Percentiles rank a stretch among this genome's conserved stretches.
These are phyloP conservation scores for Euphysa ruthae DNA, from an alignment of 30 jellyfish, hydroid and myxozoan genomes.

Conservation along the genomic window DNA sequence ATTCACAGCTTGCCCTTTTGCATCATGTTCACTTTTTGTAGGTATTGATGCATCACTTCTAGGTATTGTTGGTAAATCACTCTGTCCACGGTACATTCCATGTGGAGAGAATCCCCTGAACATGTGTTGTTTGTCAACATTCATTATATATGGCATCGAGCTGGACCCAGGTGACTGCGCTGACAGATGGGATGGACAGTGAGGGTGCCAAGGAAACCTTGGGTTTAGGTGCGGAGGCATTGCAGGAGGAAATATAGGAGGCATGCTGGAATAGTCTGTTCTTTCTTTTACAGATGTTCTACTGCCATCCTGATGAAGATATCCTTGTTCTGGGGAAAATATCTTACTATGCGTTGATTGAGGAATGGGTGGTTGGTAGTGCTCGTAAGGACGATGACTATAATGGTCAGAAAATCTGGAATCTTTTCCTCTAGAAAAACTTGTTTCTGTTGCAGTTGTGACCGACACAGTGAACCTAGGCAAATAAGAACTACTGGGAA, in stretches of 20 bases:
- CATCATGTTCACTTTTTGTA: slow-evolving; percentile 28
- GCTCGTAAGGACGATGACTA: neutral
- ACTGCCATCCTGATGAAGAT: neutral
- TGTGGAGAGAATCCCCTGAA: slow-evolving; percentile 17
- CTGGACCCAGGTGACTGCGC: slow-evolving; percentile 7
- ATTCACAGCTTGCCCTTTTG: slow-evolving; percentile 28
- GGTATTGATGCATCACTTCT: slow-evolving; percentile 9
- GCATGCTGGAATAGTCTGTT: neutral
- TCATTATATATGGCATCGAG: slow-evolving; percentile 23
- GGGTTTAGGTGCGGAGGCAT: neutral
- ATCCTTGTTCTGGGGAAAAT: neutral
- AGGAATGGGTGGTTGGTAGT: neutral
- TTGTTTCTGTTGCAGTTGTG: neutral
- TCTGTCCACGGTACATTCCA: neutral
- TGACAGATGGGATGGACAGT: neutral
- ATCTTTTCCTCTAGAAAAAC: neutral
- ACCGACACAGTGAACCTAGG: neutral
- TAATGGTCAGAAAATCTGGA: neutral
- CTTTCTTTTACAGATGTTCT: neutral
- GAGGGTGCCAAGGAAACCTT: slow-evolving; percentile 23
- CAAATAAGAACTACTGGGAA: neutral
- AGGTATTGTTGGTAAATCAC: neutral
- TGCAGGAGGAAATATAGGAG: neutral
- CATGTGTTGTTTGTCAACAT: neutral
- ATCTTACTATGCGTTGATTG: neutral